Conservation (phyloP, 2,888 invertebrate species). For the Sinodicranocentrus sp. region DNA sequence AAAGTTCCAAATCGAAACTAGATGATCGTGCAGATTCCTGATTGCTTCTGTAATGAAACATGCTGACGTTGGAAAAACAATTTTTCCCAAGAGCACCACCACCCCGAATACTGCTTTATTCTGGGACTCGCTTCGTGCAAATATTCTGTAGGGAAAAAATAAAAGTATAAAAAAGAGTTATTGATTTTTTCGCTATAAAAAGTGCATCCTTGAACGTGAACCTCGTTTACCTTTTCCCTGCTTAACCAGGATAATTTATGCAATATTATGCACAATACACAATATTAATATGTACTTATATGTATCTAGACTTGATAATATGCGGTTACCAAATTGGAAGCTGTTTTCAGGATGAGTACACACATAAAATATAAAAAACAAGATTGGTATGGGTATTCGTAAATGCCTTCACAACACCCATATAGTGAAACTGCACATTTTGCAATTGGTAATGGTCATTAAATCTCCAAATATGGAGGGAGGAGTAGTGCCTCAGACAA, state of each 20-base stretch:
- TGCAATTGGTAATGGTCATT: constrained; percentile 14
- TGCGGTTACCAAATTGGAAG: constrained; percentile 34
- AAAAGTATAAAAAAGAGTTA: background rate
- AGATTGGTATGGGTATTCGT: no score
- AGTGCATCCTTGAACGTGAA: constrained; percentile 35
- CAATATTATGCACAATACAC: no score
- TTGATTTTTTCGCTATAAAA: background rate
- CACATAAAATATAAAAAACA: background rate
- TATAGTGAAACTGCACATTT: background rate
- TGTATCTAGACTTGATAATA: background rate
- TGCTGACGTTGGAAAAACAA: background rate
- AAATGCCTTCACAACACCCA: background rate
- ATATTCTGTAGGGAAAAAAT: background rate
- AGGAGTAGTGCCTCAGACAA: background rate
- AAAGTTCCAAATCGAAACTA: constrained; percentile 43
- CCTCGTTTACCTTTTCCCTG: constrained; percentile 11
- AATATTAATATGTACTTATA: background rate
- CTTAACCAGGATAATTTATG: no score
- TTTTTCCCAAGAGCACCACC: background rate
- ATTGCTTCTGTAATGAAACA: background rate
- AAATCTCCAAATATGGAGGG: constrained; percentile 8
- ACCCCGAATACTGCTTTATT: background rate
- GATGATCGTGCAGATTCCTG: constrained; percentile 24
- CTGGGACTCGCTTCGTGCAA: background rate
- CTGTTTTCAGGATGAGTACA: constrained; percentile 12